These are phyloP conservation scores for Digitonthophagus gazella DNA, from an alignment of 2,888 invertebrate species.

Conservation along the genomic window DNA sequence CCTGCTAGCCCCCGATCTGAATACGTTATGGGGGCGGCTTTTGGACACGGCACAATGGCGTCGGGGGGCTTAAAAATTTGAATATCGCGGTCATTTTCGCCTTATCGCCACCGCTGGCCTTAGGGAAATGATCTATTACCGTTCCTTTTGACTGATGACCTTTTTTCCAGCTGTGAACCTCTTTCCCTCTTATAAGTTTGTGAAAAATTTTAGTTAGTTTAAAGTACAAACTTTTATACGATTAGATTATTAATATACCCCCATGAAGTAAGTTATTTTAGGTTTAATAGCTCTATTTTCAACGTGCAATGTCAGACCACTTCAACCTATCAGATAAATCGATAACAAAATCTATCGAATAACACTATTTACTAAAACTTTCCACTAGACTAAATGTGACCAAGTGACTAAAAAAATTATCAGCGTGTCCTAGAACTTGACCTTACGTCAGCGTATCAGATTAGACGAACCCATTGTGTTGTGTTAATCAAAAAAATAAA, in stretches of 20 bases:
- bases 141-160: constrained; percentile 47
- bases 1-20: constrained; percentile 43
- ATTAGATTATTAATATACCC: background rate
- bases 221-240: background rate
- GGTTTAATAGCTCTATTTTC: background rate
- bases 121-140: constrained; percentile 49
- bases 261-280: background rate
- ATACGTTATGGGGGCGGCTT: constrained; percentile 42
- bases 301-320: background rate
- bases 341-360: background rate
- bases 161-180: constrained; percentile 17
- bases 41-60: constrained; percentile 39
- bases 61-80: constrained; percentile 54
- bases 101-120: constrained; percentile 47
- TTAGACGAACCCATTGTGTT: background rate
- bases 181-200: background rate
- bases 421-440: background rate
- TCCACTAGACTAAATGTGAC: background rate
- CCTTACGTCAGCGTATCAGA: background rate
- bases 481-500: background rate
- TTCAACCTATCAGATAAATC: background rate
- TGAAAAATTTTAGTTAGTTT: background rate
- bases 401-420: background rate
- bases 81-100: constrained; percentile 54
- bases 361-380: background rate